phyloP scores from a whole-genome alignment of 2,888 invertebrate genomes.

The Acanthosoma haemorrhoidale region DNA sequence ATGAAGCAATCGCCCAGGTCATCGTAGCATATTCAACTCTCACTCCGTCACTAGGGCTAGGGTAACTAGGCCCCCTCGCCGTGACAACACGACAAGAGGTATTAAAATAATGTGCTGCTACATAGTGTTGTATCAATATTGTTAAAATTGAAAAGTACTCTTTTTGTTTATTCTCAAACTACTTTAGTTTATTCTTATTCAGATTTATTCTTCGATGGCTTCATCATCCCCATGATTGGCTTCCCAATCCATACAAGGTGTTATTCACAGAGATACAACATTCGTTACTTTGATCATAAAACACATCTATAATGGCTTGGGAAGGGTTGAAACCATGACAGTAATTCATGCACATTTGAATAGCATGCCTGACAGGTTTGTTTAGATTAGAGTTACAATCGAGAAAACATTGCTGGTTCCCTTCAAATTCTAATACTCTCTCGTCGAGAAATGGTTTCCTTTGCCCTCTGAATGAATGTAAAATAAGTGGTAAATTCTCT shows the following conservation, averaged over 20 bases:
- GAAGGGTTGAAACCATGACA: slow-evolving; percentile 20
- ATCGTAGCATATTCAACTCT: too few species aligned
- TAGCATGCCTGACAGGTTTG: neutral
- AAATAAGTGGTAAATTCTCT: neutral
- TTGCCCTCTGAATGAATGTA: slow-evolving; percentile 18
- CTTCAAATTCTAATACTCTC: neutral
- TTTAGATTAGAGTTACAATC: neutral
- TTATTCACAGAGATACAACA: neutral
- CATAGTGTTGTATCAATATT: too few species aligned
- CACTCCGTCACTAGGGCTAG: too few species aligned
- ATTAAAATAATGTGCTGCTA: too few species aligned
- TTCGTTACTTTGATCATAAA: neutral
- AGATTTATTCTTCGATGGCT: neutral
- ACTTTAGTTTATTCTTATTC: too few species aligned
- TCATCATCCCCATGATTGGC: too few species aligned
- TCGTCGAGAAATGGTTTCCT: neutral
- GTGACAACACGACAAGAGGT: too few species aligned
- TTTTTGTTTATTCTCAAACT: neutral
- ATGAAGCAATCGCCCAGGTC: too few species aligned
- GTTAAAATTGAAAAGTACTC: too few species aligned
- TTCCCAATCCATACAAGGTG: too few species aligned
- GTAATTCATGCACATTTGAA: slow-evolving; percentile 19
- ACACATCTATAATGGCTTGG: slow-evolving; percentile 15
- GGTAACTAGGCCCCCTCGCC: too few species aligned
- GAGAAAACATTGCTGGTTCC: neutral